Evolutionary conservation across 2,113 vertebrate genomes (phyloP).

Genomic region (Eonycteris spelaea): DNA sequence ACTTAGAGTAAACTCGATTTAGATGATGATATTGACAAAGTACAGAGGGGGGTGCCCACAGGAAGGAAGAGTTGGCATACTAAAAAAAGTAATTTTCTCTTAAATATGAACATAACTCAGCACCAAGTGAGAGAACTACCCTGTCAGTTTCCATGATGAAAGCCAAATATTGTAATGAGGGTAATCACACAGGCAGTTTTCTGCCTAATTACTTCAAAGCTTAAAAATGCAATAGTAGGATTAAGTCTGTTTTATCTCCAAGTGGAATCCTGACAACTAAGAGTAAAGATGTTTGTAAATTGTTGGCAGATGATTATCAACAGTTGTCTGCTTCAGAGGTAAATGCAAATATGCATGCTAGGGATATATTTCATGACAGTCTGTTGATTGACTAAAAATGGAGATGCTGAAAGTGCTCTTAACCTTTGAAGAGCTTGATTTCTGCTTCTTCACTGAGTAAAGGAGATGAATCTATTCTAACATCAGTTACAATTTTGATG

Average conservation of each 20-base stretch:
- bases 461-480: background rate
- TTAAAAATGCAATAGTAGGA: conserved; percentile 18
- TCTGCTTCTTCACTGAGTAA: background rate
- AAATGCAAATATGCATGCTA: background rate
- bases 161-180: conserved; percentile 34
- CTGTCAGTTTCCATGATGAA: conserved; percentile 44
- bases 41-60: background rate
- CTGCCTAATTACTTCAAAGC: conserved; percentile 44
- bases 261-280: background rate
- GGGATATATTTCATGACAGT: background rate
- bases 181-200: background rate
- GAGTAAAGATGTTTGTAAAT: conserved; percentile 38
- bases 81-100: conserved; percentile 41
- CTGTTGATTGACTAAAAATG: background rate
- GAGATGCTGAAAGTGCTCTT: background rate
- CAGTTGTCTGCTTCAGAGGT: background rate
- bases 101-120: background rate
- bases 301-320: background rate
- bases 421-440: background rate
- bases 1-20: conserved; percentile 53
- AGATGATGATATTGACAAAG: background rate
- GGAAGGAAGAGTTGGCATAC: background rate
- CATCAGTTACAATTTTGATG: background rate
- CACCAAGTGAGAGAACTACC: background rate
- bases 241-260: background rate